These are phyloP conservation scores for Temnothorax unifasciatus DNA, from an alignment of 2,888 invertebrate genomes.

Conservation along the genomic window DNA sequence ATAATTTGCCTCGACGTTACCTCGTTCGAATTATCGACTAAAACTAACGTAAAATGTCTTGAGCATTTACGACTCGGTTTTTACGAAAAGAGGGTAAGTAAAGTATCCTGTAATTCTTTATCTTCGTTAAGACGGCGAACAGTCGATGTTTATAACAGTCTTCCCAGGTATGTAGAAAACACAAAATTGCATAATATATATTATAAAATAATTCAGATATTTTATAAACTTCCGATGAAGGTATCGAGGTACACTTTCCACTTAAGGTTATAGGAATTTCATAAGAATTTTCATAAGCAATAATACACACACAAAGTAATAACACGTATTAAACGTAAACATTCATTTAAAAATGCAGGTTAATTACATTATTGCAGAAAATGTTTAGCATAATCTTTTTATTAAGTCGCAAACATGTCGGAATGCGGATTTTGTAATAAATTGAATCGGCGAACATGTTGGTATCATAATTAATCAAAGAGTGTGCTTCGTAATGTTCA, in stretches of 20 bases:
- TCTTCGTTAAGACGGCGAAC: neutral
- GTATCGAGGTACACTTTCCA: neutral
- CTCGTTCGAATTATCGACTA: conserved; percentile 65
- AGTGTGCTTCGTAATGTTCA: conserved; percentile 59
- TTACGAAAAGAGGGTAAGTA: conserved; percentile 41
- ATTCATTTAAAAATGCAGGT: neutral
- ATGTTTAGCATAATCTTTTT: conserved; percentile 13
- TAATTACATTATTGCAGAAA: neutral
- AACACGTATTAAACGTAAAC: neutral
- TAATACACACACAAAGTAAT: neutral
- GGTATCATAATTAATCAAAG: conserved; percentile 61
- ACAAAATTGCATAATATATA: neutral
- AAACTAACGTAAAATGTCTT: conserved; percentile 64
- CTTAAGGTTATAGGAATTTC: neutral
- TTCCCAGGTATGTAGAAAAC: neutral
- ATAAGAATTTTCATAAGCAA: conserved; percentile 17
- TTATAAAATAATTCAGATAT: conserved; percentile 6
- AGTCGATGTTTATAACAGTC: neutral
- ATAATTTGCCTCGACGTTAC: conserved; percentile 58
- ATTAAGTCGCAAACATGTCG: neutral
- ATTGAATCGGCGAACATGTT: conserved; percentile 29
- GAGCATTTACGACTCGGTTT: conserved; percentile 58
- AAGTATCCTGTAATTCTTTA: conserved; percentile 50
- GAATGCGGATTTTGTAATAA: conserved; percentile 13
- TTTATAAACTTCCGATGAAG: neutral